Conservation (phyloP, 1,140 invertebrate genomes). For the Sipha flava region DNA sequence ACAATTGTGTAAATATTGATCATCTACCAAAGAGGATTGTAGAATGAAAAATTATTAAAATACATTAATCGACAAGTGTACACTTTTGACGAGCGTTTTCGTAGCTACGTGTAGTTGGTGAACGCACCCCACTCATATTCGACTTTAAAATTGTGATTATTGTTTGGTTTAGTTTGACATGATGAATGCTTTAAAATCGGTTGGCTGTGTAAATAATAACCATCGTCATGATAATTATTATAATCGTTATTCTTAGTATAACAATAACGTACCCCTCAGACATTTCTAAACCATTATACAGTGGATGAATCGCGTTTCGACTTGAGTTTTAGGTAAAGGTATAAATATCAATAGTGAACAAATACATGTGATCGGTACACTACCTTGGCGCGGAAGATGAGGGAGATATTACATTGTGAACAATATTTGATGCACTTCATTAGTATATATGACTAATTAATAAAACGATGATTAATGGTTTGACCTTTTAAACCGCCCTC, state of each 20-base stretch:
- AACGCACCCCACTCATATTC: not conserved
- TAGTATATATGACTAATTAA: not conserved
- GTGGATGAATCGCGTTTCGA: not conserved
- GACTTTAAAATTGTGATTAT: not conserved
- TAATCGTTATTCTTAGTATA: not conserved
- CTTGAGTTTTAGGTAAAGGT: not conserved
- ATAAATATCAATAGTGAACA: not conserved
- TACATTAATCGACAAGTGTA: not conserved
- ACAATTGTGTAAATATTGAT: no score
- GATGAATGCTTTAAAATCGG: not conserved
- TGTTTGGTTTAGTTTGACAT: not conserved
- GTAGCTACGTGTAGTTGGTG: not conserved
- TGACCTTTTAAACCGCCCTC: not conserved
- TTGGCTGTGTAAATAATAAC: not conserved
- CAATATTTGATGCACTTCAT: not conserved
- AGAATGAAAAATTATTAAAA: no score
- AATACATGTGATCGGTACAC: not conserved
- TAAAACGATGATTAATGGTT: not conserved
- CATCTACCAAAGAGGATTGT: no score
- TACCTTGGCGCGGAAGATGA: no score
- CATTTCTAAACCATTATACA: not conserved
- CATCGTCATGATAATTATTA: not conserved
- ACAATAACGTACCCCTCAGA: not conserved
- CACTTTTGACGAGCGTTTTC: not conserved
- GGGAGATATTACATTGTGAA: not conserved